Evolutionary conservation across 2,888 invertebrate species (phyloP), one percentile per base, ranked within the genome.

Genomic region (Caenorhabditis afra): DNA sequence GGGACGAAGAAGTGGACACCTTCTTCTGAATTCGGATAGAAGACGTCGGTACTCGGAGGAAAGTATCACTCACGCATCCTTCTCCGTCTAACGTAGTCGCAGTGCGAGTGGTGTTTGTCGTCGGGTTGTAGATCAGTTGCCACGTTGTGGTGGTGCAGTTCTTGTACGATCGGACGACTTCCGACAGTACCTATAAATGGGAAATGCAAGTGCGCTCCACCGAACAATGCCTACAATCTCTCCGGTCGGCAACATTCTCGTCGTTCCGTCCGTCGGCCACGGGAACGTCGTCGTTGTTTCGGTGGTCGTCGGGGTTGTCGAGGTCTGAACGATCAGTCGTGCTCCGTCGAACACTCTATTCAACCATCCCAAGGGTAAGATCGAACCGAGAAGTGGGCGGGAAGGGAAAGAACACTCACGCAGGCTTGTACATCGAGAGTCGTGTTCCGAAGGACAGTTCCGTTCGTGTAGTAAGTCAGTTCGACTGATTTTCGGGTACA

Each of bases 251-350:
- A 71, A 20, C 1, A 35, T 41, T 14, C 64, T 14, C 0, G 71
- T 71, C 5, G 71, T 71, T 41, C 71, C 71, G 3, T 62, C 62
- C 7, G 70, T 71, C 8, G 70, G 70, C 70, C 70, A 71, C 1
- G 35, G 11, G 45, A 22, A 61, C 3, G 73, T 64, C 7, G 73
- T 73, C 11, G 57, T 64, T 0, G 37, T 20, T 8, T 16, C n/a
- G 8, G 18, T 7, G 10, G 20, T 57, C 12, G 39, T 1, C 3
- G 22, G 3, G 2, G 4, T 37, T 4, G 53, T 55, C 18, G 57
- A 57, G 10, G 35, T 14, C 53, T 53, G 37, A 11, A 41, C 3
- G 41, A 41, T n/a, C n/a, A 29, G 29, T 29, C n/a, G 14, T 3
- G 12, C 41, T 14, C 41, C 11, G 11, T 11, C 41, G 11, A 41